Percentiles rank a stretch among this genome's conserved stretches.
These are phyloP conservation scores for Disparrhopalites patrizii DNA, from an alignment of 2,888 invertebrate species.

Conservation along the genomic window DNA sequence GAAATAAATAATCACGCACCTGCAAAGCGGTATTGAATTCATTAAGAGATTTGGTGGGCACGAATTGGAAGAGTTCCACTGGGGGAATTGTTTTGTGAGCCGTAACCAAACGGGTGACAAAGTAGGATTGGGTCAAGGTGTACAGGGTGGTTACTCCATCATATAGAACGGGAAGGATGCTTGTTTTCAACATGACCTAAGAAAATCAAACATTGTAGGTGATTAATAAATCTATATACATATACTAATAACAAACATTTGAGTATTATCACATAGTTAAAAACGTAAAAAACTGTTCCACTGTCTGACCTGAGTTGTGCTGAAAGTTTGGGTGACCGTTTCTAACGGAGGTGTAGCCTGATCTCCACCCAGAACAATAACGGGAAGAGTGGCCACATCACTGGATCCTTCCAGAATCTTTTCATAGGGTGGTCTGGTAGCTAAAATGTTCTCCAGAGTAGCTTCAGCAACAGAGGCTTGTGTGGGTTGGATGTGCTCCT, in stretches of 20 bases:
- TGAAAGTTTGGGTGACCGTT: slow-evolving; percentile 84
- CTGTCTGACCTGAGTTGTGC: slow-evolving; percentile 68
- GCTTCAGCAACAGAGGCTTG: slow-evolving; percentile 42
- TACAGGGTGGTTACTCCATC: slow-evolving; percentile 66
- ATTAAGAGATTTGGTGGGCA: slow-evolving; percentile 77
- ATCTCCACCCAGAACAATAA: slow-evolving; percentile 69
- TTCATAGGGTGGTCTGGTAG: slow-evolving; percentile 74
- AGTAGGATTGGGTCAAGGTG: slow-evolving; percentile 84
- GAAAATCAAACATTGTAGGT: no score
- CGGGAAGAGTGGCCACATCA: slow-evolving; percentile 71
- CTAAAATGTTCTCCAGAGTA: slow-evolving; percentile 70
- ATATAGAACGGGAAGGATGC: slow-evolving; percentile 75
- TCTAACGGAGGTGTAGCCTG: slow-evolving; percentile 81
- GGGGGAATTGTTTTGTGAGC: slow-evolving; percentile 87
- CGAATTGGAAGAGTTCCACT: slow-evolving; percentile 79
- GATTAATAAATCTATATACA: slow-evolving; percentile 1
- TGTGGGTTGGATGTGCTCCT: slow-evolving; percentile 46
- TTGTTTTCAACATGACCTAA: slow-evolving; percentile 74
- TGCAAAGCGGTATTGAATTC: slow-evolving; percentile 84
- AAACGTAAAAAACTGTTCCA: no score
- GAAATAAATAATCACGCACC: slow-evolving; percentile 54
- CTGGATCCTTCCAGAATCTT: slow-evolving; percentile 59
- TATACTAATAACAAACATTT: no score
- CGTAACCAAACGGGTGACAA: slow-evolving; percentile 78
- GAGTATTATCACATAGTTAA: no score